Conservation (phyloP, 2,888 invertebrate species). For the Drosophila dives region DNA sequence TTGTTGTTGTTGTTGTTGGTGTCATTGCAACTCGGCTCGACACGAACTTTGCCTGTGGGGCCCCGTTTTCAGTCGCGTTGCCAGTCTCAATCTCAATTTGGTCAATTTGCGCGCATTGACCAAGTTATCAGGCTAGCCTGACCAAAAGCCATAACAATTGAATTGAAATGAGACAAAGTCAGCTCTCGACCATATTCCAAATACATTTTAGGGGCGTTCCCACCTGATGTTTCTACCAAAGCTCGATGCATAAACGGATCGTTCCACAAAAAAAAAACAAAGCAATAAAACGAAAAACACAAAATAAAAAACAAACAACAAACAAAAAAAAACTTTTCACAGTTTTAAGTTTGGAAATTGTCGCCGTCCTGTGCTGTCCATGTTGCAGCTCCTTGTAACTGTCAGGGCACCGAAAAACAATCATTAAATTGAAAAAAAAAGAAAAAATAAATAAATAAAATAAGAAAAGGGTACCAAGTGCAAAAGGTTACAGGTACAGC, state of each 20-base stretch:
- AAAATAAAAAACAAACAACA: neutral
- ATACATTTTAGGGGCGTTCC: conserved; percentile 66
- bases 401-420: conserved; percentile 72
- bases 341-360: conserved; percentile 57
- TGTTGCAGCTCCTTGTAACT: conserved; percentile 72
- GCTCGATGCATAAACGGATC: conserved; percentile 9
- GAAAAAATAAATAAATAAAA: conserved; percentile 32
- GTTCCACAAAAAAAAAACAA: conserved; percentile 2
- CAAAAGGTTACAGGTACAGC: conserved; percentile 83
- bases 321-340: conserved; percentile 29
- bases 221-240: conserved; percentile 50
- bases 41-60: conserved; percentile 69
- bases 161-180: conserved; percentile 54
- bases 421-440: conserved; percentile 71
- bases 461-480: conserved; percentile 82
- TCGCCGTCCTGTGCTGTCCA: conserved; percentile 47
- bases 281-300: neutral
- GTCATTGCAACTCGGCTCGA: conserved; percentile 58
- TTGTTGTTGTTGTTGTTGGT: conserved; percentile 48
- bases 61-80: conserved; percentile 1
- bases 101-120: conserved; percentile 58
- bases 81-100: conserved; percentile 52
- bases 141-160: conserved; percentile 66
- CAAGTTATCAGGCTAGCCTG: conserved; percentile 49
- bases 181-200: conserved; percentile 36